Base-by-base conservation (phyloP, 2,797 vertebrate genomes). In the Serranus cabrilla region DNA sequence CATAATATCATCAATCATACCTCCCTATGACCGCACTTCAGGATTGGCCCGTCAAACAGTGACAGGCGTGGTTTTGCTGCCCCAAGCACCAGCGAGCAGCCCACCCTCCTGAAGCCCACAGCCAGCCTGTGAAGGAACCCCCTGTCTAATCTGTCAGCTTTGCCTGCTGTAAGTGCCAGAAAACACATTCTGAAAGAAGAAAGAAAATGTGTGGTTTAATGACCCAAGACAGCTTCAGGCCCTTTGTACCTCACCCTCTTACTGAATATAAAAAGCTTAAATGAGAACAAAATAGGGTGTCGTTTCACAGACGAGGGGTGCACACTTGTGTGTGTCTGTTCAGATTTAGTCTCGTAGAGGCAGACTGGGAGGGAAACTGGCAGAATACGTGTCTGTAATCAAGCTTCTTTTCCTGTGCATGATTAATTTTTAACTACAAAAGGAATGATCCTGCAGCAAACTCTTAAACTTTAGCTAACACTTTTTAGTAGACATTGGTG, bases 1-100 rank as follows among this genome's bases (percentile, higher is more conserved):
- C 91, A 88, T 93, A 94, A 93, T 91, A 90, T 94, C 93, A 95
- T 94, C 93, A 93, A 93, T 95, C 93, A 94, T 88, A 70, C 61
- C 87, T 85, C 42, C 60, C 71, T 81, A 42, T 78, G 85, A 90
- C 86, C 83, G 80, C 89, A 78, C 79, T 87, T 75, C 86, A 85
- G 88, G 77, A 89, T 83, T 85, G 84, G 87, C 84, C 86, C 86
- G 80, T 93, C 92, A 93, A 84, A 75, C 71, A 13, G 61, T 92
- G 92, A 94, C 94, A 93, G 90, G 79, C 82, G 31, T 83, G 86
- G 83, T 87, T 88, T 87, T 81, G 88, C 84, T 57, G 86, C 90
- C 91, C 89, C 80, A 76, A 87, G 92, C 92, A 73, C 76, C 76
- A 71, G 74, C 67, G 82, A 89, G 83, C 90, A 85, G 89, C 91